These are phyloP conservation scores for Sebastiscus albofasciatus DNA, from an alignment of 2,797 vertebrate species.

Conservation along the genomic window DNA sequence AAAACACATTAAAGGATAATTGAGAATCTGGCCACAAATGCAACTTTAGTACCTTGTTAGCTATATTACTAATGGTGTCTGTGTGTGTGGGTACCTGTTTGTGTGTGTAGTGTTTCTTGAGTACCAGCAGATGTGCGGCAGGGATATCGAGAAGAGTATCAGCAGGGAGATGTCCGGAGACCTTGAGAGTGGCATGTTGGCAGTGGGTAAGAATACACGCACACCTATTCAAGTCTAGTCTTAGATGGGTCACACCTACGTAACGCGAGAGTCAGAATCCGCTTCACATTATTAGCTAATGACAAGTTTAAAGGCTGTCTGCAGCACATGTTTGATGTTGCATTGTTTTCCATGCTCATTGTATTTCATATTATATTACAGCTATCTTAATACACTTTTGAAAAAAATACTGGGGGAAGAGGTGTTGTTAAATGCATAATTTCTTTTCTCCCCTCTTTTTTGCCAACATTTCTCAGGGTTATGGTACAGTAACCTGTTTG, in stretches of 20 bases:
- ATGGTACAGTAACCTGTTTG: slow-evolving; percentile 77
- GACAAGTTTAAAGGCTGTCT: background rate
- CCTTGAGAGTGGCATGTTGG: slow-evolving; percentile 95
- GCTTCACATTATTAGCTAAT: background rate
- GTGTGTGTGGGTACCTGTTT: slow-evolving; percentile 28
- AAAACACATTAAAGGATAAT: background rate
- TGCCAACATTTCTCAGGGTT: slow-evolving; percentile 72
- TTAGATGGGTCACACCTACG: background rate
- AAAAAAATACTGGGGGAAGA: background rate
- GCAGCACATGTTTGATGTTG: background rate
- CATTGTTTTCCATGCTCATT: background rate
- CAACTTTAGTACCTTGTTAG: background rate
- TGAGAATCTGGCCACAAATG: background rate
- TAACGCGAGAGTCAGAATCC: background rate
- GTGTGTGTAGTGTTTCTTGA: slow-evolving; percentile 89
- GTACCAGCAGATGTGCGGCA: slow-evolving; percentile 94
- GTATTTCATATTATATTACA: background rate
- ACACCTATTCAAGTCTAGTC: background rate
- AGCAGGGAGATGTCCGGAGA: slow-evolving; percentile 97
- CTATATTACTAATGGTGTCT: slow-evolving; percentile 1
- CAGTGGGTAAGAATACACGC: slow-evolving; percentile 88
- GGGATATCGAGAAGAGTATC: slow-evolving; percentile 95
- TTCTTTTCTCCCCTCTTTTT: slow-evolving; percentile 40
- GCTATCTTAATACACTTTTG: background rate
- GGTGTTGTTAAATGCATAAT: slow-evolving; percentile 30